Evolutionary conservation across 2,888 invertebrate species (phyloP), one percentile per base, ranked within the genome.

Genomic region (Eupithecia vulgata): DNA sequence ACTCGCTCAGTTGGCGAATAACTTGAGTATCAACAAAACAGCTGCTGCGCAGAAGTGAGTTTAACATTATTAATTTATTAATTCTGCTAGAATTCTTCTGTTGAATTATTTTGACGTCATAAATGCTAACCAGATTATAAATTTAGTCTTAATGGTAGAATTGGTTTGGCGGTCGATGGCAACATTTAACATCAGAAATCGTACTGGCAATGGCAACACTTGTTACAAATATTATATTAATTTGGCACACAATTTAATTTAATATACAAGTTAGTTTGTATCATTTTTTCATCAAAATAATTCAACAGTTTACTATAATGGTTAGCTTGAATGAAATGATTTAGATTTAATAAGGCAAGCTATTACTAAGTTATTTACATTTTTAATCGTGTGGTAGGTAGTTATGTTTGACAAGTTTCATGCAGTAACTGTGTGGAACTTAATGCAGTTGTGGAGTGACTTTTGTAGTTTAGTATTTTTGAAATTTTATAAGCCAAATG

Each of bases 1-100:
- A 82, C 96, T 99, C 76, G 98, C 98, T 78, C 97, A 97, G 80
- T 95, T 99, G 83, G 99, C 99, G 77, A 98, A 99, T 94, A 99
- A 99, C 93, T 96, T 99, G 83, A 96, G 97, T 84, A 98, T 98
- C 85, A 97, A 97, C 93, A 97, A 97, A 92, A 96, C 96, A 80
- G 95, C 96, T 48, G 93, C 96, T 68, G 95, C 95, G 67, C 95
- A 95, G 84, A 96, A 97, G 97, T 97, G 93, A 96, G 97, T 59
- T 68, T 70, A 52, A 42, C 48, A 57, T 3, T n/a, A n/a, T n/a
- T n/a, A n/a, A 17, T 10, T 68, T 59, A 15, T 7, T 72, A 64
- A 61, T 25, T 21, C 62, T 34, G 52, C 15, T 72, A 65, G 25
- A 64, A 62, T 61, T 61, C 1, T 40, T 45, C 74, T 76, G 67